phyloP scores from a whole-genome alignment of 2,113 vertebrate genomes.

The Todiramphus saurophagus region DNA sequence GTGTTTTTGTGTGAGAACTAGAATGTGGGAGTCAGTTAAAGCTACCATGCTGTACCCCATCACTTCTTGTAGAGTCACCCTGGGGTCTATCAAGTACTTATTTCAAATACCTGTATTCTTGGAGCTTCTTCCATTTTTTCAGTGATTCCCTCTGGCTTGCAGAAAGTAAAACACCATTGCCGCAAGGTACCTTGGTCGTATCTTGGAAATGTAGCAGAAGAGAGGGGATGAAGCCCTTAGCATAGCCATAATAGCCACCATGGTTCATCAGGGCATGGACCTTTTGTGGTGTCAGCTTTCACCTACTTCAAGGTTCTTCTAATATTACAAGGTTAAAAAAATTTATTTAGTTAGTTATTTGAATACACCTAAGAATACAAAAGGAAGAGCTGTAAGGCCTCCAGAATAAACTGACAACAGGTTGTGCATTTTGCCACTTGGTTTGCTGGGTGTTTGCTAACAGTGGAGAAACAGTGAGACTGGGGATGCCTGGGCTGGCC shows the following conservation, averaged over 20 bases:
- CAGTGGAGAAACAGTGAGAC: background rate
- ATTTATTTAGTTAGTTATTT: background rate
- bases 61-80: background rate
- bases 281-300: background rate
- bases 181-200: accelerated
- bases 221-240: background rate
- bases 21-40: background rate
- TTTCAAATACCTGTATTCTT: background rate
- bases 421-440: background rate
- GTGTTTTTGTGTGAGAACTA: background rate
- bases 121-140: background rate
- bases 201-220: background rate
- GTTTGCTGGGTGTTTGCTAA: background rate
- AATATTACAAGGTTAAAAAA: background rate
- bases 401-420: background rate
- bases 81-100: background rate
- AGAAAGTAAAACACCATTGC: background rate
- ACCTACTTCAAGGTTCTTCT: background rate
- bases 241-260: background rate
- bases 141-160: background rate
- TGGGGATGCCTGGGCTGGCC: background rate
- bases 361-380: background rate
- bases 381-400: background rate
- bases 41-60: background rate
- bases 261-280: background rate